phyloP scores from a whole-genome alignment of 2,888 invertebrate genomes.

The Platypus cylindrus region DNA sequence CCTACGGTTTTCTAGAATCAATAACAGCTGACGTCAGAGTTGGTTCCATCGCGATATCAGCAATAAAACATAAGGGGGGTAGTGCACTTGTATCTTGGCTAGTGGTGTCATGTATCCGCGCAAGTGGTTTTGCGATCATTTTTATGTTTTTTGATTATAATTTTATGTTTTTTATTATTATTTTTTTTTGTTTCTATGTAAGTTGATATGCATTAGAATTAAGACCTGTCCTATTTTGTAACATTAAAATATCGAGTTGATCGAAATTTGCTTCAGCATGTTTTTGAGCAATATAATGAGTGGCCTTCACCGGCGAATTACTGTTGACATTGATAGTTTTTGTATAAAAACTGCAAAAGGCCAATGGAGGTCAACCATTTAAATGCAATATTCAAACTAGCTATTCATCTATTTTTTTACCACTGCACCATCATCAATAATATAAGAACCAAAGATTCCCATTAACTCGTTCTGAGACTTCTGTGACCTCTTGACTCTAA shows the following conservation, averaged over 20 bases:
- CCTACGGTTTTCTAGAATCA: conserved; percentile 30
- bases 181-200: conserved; percentile 33
- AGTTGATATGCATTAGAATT: conserved; percentile 24
- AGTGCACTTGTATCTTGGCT: conserved; percentile 39
- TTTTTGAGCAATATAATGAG: conserved; percentile 31
- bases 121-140: conserved; percentile 35
- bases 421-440: too few species aligned
- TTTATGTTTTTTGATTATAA: conserved; percentile 35
- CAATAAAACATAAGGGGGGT: conserved; percentile 31
- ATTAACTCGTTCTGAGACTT: too few species aligned
- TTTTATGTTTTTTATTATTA: too few species aligned
- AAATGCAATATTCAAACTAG: conserved; percentile 21
- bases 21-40: conserved; percentile 36
- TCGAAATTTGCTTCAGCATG: conserved; percentile 10
- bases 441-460: too few species aligned
- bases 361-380: conserved; percentile 37
- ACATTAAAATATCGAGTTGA: too few species aligned
- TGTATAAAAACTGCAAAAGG: conserved; percentile 37
- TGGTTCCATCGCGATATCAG: conserved; percentile 34
- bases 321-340: conserved; percentile 38
- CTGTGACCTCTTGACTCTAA: conserved; percentile 26
- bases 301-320: conserved; percentile 37
- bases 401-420: conserved; percentile 22
- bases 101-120: conserved; percentile 38
- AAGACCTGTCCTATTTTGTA: too few species aligned